Percentiles rank a stretch among this genome's conserved stretches.
These are phyloP conservation scores for Incurvaria masculella DNA, from an alignment of 2,888 invertebrate genomes.

Conservation along the genomic window DNA sequence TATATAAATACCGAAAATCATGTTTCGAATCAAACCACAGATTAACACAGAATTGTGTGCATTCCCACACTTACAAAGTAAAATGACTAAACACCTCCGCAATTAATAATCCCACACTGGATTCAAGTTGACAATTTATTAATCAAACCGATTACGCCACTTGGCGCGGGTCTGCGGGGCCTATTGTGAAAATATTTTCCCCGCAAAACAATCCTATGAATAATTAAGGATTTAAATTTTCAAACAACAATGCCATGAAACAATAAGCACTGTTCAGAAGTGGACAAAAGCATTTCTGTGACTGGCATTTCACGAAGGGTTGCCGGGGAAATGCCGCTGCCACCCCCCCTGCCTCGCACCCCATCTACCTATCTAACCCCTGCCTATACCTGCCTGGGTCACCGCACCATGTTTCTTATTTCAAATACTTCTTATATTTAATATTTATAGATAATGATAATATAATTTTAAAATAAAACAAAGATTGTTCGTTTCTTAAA, in stretches of 20 bases:
- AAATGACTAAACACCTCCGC: slow-evolving; percentile 49
- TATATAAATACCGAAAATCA: no score
- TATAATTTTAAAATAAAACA: no score
- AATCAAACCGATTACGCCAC: slow-evolving; percentile 56
- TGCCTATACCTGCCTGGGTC: no score
- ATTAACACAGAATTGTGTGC: no score
- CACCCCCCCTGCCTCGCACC: slow-evolving; percentile 20
- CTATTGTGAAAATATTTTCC: slow-evolving; percentile 56
- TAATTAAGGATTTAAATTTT: slow-evolving; percentile 57
- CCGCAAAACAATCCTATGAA: slow-evolving; percentile 53
- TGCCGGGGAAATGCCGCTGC: slow-evolving; percentile 36
- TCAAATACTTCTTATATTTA: no score
- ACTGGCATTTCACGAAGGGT: slow-evolving; percentile 39
- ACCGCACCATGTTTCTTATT: no score
- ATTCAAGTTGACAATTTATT: slow-evolving; percentile 58
- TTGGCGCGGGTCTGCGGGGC: slow-evolving; percentile 31
- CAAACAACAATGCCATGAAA: slow-evolving; percentile 53
- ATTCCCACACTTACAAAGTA: no score
- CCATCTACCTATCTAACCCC: slow-evolving; percentile 21
- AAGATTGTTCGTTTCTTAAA: no score
- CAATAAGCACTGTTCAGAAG: slow-evolving; percentile 47
- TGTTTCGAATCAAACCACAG: no score
- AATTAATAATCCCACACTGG: slow-evolving; percentile 54
- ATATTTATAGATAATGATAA: no score
- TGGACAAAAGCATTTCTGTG: slow-evolving; percentile 50